Percentiles rank a stretch among this genome's conserved stretches.
Conservation (phyloP, 2,113 vertebrate species). For the Calidris pugnax region DNA sequence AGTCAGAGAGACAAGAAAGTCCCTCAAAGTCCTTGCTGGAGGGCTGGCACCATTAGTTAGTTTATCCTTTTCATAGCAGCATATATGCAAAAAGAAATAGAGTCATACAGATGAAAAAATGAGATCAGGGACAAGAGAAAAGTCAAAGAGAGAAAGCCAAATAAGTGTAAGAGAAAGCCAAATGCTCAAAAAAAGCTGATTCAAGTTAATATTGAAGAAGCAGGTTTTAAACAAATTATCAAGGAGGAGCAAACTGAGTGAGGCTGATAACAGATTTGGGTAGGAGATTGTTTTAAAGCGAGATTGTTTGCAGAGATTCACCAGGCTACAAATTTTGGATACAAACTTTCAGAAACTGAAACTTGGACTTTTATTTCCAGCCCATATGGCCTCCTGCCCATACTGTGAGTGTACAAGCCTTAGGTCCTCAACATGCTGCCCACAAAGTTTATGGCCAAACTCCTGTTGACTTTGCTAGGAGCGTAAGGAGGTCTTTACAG, state of each 20-base stretch:
- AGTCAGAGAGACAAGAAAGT: slow-evolving; percentile 41
- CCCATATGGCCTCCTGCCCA: background rate
- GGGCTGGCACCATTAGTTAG: slow-evolving; percentile 14
- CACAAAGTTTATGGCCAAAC: background rate
- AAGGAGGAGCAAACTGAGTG: background rate
- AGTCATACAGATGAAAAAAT: background rate
- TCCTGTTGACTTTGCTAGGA: background rate
- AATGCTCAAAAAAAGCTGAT: background rate
- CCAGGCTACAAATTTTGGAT: background rate
- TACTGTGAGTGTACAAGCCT: background rate
- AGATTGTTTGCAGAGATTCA: background rate
- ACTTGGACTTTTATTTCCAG: background rate
- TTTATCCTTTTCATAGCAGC: slow-evolving; percentile 46
- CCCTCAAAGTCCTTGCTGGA: slow-evolving; percentile 42
- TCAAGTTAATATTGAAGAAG: background rate
- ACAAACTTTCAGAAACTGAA: background rate
- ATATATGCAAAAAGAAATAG: slow-evolving; percentile 42
- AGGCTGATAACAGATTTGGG: background rate
- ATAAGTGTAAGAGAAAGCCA: background rate
- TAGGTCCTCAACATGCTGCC: background rate
- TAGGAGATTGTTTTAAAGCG: background rate
- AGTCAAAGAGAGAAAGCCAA: slow-evolving; percentile 9
- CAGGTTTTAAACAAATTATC: background rate
- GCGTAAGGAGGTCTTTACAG: background rate
- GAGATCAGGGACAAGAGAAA: background rate